Percentiles rank a stretch among this genome's conserved stretches.
These are phyloP conservation scores for Prinia subflava DNA, from an alignment of 2,113 vertebrate species.

Conservation along the genomic window DNA sequence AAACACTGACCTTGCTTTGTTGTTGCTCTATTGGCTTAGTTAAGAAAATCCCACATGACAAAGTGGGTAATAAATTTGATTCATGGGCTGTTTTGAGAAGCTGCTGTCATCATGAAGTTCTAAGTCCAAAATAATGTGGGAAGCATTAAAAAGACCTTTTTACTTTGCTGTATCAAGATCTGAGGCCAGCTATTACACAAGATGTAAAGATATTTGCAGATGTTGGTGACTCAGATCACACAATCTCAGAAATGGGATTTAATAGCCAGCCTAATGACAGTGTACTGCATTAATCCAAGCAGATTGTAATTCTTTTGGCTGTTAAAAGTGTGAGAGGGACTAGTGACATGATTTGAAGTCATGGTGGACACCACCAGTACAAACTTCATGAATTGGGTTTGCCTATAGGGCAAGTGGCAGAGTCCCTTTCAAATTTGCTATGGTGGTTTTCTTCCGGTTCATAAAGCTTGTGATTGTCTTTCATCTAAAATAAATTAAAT, in stretches of 20 bases:
- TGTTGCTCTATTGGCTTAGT: neutral
- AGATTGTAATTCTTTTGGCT: constrained; percentile 20
- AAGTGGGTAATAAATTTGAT: constrained; percentile 47
- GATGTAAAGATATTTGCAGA: constrained; percentile 61
- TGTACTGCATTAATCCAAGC: neutral
- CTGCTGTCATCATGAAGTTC: constrained; percentile 16
- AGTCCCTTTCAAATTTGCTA: neutral
- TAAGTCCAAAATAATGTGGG: neutral
- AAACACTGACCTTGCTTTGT: neutral
- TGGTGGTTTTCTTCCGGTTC: neutral
- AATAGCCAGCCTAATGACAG: constrained; percentile 23
- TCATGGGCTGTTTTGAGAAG: constrained; percentile 31
- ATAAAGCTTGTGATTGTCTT: neutral
- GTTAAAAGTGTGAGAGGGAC: constrained; percentile 3
- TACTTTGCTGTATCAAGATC: neutral
- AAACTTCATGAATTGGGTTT: neutral
- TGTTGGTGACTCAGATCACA: constrained; percentile 50
- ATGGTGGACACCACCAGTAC: neutral
- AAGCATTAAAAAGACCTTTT: constrained; percentile 27
- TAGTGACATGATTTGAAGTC: neutral
- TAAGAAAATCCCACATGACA: constrained; percentile 34
- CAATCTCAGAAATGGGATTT: constrained; percentile 21
- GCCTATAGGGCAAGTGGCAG: neutral
- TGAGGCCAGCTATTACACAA: constrained; percentile 59
- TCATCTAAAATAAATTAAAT: neutral